A percentile compares a stretch with the other conserved stretches of the same genome.
phyloP scores from a whole-genome alignment of 1,140 invertebrate species.

The Drosophila pectinifera region DNA sequence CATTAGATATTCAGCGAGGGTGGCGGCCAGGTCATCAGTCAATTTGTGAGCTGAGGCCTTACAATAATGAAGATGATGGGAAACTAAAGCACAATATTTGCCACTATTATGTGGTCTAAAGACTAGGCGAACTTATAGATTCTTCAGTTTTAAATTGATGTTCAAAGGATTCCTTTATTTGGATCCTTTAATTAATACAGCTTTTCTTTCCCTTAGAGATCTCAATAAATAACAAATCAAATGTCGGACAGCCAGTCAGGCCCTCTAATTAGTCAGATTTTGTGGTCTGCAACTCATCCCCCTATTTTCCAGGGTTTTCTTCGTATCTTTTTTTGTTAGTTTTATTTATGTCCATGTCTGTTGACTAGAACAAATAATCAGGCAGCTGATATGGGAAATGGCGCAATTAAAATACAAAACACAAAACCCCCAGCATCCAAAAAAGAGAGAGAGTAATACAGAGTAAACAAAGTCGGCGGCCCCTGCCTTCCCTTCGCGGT shows the following conservation, averaged over 20 bases:
- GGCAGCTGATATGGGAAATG: constrained; percentile 78
- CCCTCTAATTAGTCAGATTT: constrained; percentile 69
- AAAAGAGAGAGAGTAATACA: constrained; percentile 8
- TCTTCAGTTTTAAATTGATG: too few relatives aligned
- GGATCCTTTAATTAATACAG: too few relatives aligned
- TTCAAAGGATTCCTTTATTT: too few relatives aligned
- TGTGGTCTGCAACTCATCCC: constrained; percentile 27
- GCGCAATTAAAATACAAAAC: constrained; percentile 80
- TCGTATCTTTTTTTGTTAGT: constrained; percentile 38
- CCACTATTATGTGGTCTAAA: too few relatives aligned
- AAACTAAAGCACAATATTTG: not conserved
- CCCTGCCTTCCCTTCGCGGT: constrained; percentile 6
- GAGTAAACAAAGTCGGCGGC: constrained; percentile 2
- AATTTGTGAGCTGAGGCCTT: constrained; percentile 58
- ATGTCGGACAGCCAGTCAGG: constrained; percentile 28
- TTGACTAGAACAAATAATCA: constrained; percentile 77
- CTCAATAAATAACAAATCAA: constrained; percentile 69
- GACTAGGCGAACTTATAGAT: too few relatives aligned
- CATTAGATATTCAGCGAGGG: constrained; percentile 49
- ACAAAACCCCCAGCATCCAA: constrained; percentile 38
- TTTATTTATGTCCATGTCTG: constrained; percentile 71
- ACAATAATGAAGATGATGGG: constrained; percentile 40
- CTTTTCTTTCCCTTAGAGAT: too few relatives aligned
- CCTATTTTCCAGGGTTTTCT: constrained; percentile 17
- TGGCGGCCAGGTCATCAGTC: constrained; percentile 60